phyloP scores from a whole-genome alignment of 2,888 invertebrate genomes.

The Patella pellucida region DNA sequence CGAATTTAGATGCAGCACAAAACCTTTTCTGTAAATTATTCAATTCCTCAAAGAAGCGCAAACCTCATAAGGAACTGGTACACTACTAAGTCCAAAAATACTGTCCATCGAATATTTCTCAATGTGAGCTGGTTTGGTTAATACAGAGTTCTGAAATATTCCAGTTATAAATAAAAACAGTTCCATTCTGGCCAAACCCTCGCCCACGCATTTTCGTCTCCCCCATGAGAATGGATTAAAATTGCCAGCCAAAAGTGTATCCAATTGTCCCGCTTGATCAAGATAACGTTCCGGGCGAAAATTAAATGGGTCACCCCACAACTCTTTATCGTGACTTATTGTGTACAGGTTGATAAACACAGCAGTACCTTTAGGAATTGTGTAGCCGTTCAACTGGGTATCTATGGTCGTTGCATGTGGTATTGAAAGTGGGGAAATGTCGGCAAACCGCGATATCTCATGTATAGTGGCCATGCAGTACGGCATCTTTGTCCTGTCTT shows the following conservation, averaged over 20 bases:
- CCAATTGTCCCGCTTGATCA: background rate
- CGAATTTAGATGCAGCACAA: too few species aligned
- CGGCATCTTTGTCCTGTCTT: background rate
- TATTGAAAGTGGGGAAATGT: background rate
- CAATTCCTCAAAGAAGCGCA: background rate
- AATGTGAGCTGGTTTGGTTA: background rate
- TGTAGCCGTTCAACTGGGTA: background rate
- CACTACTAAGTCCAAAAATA: background rate
- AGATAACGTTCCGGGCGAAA: background rate
- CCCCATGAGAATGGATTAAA: background rate
- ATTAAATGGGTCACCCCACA: background rate
- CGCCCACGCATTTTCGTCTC: background rate
- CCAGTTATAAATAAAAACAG: background rate
- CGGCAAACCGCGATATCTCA: background rate
- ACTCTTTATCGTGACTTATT: background rate
- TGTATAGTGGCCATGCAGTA: background rate
- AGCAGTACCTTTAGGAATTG: background rate
- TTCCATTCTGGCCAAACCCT: background rate
- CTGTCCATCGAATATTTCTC: background rate
- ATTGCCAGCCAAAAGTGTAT: background rate
- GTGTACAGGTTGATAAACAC: background rate
- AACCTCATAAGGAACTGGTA: background rate
- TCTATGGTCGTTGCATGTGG: background rate
- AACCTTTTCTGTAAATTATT: too few species aligned
- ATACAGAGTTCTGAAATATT: background rate